Conservation (phyloP, 2,113 vertebrate genomes). For the Bettongia penicillata region DNA sequence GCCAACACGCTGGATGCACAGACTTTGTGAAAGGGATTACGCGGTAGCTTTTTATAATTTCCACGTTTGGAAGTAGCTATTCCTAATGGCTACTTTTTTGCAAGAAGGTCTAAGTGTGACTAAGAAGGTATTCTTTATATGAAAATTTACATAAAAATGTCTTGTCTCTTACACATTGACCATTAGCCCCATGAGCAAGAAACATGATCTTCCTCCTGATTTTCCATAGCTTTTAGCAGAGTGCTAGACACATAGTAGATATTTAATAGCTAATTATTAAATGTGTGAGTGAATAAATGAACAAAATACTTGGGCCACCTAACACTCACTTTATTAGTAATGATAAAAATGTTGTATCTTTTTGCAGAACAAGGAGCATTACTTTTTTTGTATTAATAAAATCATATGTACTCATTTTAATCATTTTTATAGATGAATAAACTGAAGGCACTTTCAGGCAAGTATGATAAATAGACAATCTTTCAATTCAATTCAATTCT, state of each 20-base stretch:
- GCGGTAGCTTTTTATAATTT: neutral
- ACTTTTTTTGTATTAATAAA: neutral
- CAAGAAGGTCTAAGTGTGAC: neutral
- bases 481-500: neutral
- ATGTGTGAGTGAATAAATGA: neutral
- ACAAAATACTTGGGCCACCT: neutral
- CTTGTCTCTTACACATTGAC: neutral
- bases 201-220: neutral
- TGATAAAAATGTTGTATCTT: neutral
- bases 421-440: neutral
- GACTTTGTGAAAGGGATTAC: neutral
- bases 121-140: neutral
- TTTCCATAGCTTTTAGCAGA: neutral
- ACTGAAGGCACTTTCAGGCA: neutral
- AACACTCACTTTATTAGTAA: neutral
- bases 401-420: neutral
- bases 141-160: neutral
- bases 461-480: neutral
- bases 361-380: neutral
- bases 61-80: neutral
- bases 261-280: neutral
- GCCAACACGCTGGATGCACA: neutral
- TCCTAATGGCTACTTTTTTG: neutral
- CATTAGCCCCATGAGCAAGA: neutral
- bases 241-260: neutral